A percentile compares a stretch with the other conserved stretches of the same genome.
Conservation (phyloP, 2,888 invertebrate species). For the Brachynemurus nebulosus region DNA sequence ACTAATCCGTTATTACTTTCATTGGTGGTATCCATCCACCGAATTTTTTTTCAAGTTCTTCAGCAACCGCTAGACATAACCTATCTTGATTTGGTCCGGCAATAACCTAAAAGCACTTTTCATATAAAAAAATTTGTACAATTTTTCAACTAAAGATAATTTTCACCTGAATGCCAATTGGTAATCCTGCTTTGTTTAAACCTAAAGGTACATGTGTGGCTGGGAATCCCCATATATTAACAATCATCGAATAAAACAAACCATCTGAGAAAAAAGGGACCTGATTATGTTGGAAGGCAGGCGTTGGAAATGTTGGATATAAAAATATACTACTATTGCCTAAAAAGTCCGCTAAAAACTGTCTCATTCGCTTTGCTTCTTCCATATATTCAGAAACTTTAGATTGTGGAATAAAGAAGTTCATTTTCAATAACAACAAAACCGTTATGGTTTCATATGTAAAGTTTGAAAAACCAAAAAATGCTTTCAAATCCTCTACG, state of each 20-base stretch:
- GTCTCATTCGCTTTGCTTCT: constrained; percentile 17
- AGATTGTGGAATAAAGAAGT: constrained; percentile 30
- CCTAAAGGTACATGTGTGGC: constrained; percentile 75
- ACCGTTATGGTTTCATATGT: constrained; percentile 37
- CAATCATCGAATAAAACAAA: constrained; percentile 64
- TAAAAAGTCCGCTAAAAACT: constrained; percentile 38
- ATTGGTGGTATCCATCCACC: constrained; percentile 4
- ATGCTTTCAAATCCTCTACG: too few species aligned
- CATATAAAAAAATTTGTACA: too few species aligned
- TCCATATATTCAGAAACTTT: constrained; percentile 16
- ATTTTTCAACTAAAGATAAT: too few species aligned
- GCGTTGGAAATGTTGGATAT: constrained; percentile 49
- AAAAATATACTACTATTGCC: constrained; percentile 55
- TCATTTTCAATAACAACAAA: constrained; percentile 29
- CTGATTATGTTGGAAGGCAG: constrained; percentile 55
- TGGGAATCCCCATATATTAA: constrained; percentile 70
- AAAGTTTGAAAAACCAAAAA: constrained; percentile 29
- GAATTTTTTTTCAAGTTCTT: constrained; percentile 4
- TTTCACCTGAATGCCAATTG: constrained; percentile 51
- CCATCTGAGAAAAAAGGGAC: constrained; percentile 53
- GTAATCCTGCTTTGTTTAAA: constrained; percentile 53
- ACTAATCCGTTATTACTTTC: too few species aligned
- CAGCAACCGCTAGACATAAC: constrained; percentile 2
- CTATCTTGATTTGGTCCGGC: constrained; percentile 3
- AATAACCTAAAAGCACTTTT: constrained; percentile 1